These are phyloP conservation scores for Microplitis demolitor DNA, from an alignment of 1,140 invertebrate genomes.

Conservation along the genomic window DNA sequence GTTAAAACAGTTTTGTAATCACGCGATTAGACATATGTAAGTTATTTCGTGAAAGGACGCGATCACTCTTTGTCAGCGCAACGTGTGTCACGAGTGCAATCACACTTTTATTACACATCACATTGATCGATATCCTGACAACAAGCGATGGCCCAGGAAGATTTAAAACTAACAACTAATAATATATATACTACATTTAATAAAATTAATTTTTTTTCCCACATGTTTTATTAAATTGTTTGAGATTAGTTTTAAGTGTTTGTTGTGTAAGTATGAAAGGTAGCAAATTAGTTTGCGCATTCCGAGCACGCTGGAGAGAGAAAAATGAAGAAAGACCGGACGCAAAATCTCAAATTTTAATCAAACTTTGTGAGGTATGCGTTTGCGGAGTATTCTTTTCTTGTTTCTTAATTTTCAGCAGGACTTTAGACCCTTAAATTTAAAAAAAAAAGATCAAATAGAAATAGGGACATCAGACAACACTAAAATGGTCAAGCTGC, in stretches of 20 bases:
- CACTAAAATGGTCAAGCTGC: slow-evolving; percentile 5
- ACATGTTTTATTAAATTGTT: not conserved
- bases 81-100: slow-evolving; percentile 35
- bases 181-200: slow-evolving; percentile 26
- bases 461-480: not conserved
- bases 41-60: not conserved
- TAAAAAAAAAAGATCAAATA: too few relatives aligned
- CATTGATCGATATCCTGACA: slow-evolving; percentile 35
- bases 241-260: not conserved
- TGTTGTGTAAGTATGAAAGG: not conserved
- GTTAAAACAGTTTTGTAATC: slow-evolving; percentile 5
- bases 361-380: slow-evolving; percentile 14
- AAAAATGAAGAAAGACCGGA: not conserved
- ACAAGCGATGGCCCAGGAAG: slow-evolving; percentile 22
- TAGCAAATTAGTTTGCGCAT: slow-evolving; percentile 12
- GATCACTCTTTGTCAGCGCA: slow-evolving; percentile 40
- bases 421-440: too few relatives aligned
- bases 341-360: slow-evolving; percentile 18
- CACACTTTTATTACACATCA: slow-evolving; percentile 17
- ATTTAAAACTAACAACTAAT: slow-evolving; percentile 30
- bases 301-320: slow-evolving; percentile 2
- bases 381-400: slow-evolving; percentile 5
- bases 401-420: not conserved
- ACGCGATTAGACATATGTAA: not conserved
- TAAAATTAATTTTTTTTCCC: not conserved